These are phyloP conservation scores for Platichthys flesus DNA, from an alignment of 2,113 vertebrate genomes.

Conservation along the genomic window DNA sequence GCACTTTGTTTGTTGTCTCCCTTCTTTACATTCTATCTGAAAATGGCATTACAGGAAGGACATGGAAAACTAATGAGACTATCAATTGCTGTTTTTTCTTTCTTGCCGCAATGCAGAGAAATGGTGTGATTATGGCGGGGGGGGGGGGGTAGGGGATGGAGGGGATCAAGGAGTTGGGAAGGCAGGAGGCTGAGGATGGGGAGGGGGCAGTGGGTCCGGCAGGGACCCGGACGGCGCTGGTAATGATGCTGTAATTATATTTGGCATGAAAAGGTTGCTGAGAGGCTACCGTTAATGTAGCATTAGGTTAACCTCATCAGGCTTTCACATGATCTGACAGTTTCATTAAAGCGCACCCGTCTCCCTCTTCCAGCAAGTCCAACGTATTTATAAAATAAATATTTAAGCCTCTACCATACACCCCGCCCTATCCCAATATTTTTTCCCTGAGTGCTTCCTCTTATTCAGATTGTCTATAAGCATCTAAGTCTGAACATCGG, in stretches of 20 bases:
- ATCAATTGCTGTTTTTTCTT: conserved; percentile 41
- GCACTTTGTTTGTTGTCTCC: conserved; percentile 58
- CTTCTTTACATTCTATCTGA: conserved; percentile 43
- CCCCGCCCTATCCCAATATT: not conserved
- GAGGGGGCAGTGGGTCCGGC: conserved; percentile 28
- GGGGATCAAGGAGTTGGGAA: conserved; percentile 29
- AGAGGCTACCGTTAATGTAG: conserved; percentile 69
- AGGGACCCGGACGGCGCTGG: conserved; percentile 26
- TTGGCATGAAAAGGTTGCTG: conserved; percentile 70
- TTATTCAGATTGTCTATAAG: conserved; percentile 42
- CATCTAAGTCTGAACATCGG: conserved; percentile 17
- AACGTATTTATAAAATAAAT: conserved; percentile 77
- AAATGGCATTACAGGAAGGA: conserved; percentile 52
- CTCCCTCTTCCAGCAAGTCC: conserved; percentile 63
- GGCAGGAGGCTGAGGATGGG: not conserved
- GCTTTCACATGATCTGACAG: conserved; percentile 71
- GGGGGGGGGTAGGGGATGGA: conserved; percentile 19
- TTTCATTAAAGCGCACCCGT: conserved; percentile 76
- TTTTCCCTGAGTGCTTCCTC: conserved; percentile 42
- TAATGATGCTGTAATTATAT: conserved; percentile 80
- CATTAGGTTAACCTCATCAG: conserved; percentile 72
- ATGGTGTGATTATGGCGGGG: conserved; percentile 36
- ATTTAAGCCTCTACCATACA: conserved; percentile 35
- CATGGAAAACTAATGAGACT: conserved; percentile 63
- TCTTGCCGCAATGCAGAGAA: conserved; percentile 70